Evolutionary conservation across 2,888 invertebrate genomes (phyloP).

Genomic region (Odontomyia ornata): DNA sequence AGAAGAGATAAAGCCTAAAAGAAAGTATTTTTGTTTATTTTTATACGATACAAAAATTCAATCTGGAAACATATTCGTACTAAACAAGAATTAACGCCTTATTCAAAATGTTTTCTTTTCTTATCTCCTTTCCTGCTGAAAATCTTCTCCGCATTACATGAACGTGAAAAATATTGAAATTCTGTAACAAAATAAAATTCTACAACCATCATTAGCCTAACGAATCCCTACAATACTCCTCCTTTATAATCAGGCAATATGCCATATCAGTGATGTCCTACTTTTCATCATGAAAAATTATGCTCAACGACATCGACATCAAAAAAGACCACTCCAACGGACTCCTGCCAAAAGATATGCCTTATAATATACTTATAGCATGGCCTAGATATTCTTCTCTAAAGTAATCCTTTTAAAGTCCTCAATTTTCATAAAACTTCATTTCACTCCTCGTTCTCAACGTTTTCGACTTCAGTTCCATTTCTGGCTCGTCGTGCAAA

Average conservation of each 20-base stretch:
- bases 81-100: too few relatives aligned
- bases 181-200: not conserved
- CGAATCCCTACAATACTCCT: not conserved
- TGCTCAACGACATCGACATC: not conserved
- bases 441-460: not conserved
- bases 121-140: too few relatives aligned
- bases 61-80: too few relatives aligned
- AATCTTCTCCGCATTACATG: too few relatives aligned
- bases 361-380: not conserved
- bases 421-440: slow-evolving; percentile 27
- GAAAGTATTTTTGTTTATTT: too few relatives aligned
- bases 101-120: too few relatives aligned
- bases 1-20: too few relatives aligned
- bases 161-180: too few relatives aligned
- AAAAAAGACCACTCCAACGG: not conserved
- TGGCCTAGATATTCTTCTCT: not conserved
- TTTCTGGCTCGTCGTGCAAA: not conserved
- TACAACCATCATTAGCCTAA: not conserved
- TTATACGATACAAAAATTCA: too few relatives aligned
- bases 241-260: not conserved
- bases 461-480: not conserved
- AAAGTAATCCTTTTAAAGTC: slow-evolving; percentile 21
- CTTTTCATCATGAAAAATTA: not conserved
- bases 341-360: slow-evolving; percentile 13
- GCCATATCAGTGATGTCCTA: not conserved